Conservation (phyloP, 2,888 invertebrate genomes). For the Pinctada fucata region DNA sequence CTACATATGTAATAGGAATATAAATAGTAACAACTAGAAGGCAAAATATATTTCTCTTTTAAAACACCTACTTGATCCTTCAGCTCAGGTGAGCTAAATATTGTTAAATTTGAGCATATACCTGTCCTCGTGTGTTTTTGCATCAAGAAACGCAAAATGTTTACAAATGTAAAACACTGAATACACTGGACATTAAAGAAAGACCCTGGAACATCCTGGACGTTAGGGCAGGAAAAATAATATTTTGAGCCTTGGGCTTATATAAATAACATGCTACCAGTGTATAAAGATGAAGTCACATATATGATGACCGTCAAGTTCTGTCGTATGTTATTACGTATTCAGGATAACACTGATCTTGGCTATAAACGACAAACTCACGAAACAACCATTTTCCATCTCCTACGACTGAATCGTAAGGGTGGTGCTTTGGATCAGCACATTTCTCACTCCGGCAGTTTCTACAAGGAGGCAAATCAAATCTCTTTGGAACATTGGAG, state of each 20-base stretch:
- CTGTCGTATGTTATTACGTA: constrained; percentile 58
- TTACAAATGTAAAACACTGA: too few relatives aligned
- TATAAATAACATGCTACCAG: too few relatives aligned
- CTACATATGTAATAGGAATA: too few relatives aligned
- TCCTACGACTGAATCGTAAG: constrained; percentile 53
- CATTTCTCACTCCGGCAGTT: constrained; percentile 44
- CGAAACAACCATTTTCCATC: constrained; percentile 50
- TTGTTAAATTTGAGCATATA: not conserved
- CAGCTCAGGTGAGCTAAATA: constrained; percentile 1
- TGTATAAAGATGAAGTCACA: too few relatives aligned
- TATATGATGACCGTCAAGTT: constrained; percentile 7
- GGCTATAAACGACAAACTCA: constrained; percentile 59
- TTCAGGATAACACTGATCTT: constrained; percentile 56
- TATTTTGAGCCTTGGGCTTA: too few relatives aligned
- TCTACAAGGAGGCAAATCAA: constrained; percentile 49
- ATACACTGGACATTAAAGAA: too few relatives aligned
- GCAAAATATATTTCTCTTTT: too few relatives aligned
- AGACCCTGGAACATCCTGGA: too few relatives aligned
- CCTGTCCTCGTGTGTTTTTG: too few relatives aligned
- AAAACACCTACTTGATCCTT: not conserved
- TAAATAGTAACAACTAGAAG: too few relatives aligned
- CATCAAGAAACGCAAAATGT: too few relatives aligned
- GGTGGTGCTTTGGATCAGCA: constrained; percentile 10
- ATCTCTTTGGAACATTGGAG: constrained; percentile 48
- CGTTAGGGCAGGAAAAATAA: too few relatives aligned